Evolutionary conservation across 2,888 invertebrate species (phyloP).

Genomic region (Diaperis boleti): DNA sequence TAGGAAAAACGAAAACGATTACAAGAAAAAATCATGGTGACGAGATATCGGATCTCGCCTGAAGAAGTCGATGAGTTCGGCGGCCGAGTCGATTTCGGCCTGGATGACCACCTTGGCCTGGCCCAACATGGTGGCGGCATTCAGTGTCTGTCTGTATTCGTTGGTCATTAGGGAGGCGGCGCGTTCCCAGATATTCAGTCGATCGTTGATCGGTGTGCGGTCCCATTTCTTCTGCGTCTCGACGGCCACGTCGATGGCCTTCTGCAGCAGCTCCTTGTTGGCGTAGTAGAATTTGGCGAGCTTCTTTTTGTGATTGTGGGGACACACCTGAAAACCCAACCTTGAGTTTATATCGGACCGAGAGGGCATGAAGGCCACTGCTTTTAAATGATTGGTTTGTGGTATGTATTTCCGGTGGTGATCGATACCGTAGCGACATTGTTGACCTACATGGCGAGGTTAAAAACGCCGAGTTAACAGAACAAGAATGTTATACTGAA

Average conservation of each 20-base stretch:
- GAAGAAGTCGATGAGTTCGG: slow-evolving; percentile 96
- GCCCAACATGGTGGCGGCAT: slow-evolving; percentile 97
- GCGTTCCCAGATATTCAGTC: slow-evolving; percentile 82
- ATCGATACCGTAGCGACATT: too few species aligned
- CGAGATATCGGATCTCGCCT: slow-evolving; percentile 68
- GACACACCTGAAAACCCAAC: slow-evolving; percentile 63
- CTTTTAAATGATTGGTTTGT: too few species aligned
- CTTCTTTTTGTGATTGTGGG: slow-evolving; percentile 89
- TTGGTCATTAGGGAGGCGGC: slow-evolving; percentile 93
- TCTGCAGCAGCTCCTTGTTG: slow-evolving; percentile 82
- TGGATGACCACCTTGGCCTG: slow-evolving; percentile 96
- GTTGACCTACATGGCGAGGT: too few species aligned
- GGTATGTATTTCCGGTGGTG: too few species aligned
- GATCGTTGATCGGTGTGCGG: slow-evolving; percentile 80
- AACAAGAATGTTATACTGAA: too few species aligned
- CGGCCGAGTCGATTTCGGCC: slow-evolving; percentile 97
- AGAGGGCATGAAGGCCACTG: too few species aligned
- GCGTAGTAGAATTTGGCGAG: slow-evolving; percentile 96
- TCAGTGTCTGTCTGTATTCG: slow-evolving; percentile 88
- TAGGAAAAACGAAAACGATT: slow-evolving; percentile 13
- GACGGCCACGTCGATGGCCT: slow-evolving; percentile 86
- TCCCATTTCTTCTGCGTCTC: slow-evolving; percentile 92
- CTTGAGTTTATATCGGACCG: too few species aligned
- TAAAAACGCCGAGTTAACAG: too few species aligned
- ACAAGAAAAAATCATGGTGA: slow-evolving; percentile 10